Conservation (phyloP, 2,113 vertebrate genomes). For the Illadopsis cleaveri region DNA sequence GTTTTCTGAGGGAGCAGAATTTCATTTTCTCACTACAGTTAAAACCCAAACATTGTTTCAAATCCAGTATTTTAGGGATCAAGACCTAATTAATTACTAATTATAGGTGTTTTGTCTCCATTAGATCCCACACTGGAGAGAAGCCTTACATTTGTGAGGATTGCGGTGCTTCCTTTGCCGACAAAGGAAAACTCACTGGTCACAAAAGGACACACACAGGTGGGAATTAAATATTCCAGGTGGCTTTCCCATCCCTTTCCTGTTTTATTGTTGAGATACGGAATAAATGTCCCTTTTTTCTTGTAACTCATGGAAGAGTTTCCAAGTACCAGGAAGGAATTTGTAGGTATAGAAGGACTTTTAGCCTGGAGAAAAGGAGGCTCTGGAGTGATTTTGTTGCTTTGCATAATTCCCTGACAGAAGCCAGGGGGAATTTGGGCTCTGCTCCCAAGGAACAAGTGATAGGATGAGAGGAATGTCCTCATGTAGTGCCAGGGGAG, state of each 20-base stretch:
- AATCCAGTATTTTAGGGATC: not conserved
- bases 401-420: not conserved
- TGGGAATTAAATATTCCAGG: not conserved
- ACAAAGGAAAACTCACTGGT: constrained; percentile 65
- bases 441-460: not conserved
- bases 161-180: constrained; percentile 63
- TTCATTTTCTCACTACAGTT: not conserved
- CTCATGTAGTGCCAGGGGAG: not conserved
- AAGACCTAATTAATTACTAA: not conserved
- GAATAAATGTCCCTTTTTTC: not conserved
- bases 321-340: not conserved
- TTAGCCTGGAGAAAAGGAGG: not conserved
- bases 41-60: not conserved
- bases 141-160: constrained; percentile 74
- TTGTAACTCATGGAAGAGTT: not conserved
- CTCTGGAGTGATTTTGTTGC: not conserved
- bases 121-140: constrained; percentile 72
- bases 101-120: not conserved
- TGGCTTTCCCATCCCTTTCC: not conserved
- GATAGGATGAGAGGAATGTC: not conserved
- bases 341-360: not conserved
- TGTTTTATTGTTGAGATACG: not conserved
- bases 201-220: constrained; percentile 75
- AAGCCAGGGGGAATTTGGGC: no score
- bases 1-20: not conserved